phyloP scores from a whole-genome alignment of 2,113 vertebrate species.

The Ardeotis arabs region DNA sequence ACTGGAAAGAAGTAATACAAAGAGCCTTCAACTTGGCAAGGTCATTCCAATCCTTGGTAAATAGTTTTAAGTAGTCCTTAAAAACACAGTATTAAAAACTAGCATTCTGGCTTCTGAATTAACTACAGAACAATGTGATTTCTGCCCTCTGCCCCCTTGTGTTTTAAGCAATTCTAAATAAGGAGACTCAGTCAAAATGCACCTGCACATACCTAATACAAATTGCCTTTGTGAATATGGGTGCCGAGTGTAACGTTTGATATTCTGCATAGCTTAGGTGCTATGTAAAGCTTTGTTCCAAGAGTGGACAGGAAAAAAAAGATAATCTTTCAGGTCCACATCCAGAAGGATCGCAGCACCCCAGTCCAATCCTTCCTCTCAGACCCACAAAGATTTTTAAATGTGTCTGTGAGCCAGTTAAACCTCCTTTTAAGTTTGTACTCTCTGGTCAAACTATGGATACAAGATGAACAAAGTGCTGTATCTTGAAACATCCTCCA shows the following conservation, averaged over 20 bases:
- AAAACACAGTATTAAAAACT: slow-evolving; percentile 22
- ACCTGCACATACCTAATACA: slow-evolving; percentile 29
- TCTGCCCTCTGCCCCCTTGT: background rate
- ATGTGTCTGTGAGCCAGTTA: background rate
- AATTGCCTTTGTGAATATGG: background rate
- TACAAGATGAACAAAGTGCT: background rate
- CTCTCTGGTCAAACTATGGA: background rate
- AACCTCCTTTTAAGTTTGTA: background rate
- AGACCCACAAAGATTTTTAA: background rate
- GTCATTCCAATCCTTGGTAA: slow-evolving; percentile 2
- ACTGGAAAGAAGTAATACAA: background rate
- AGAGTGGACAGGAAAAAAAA: background rate
- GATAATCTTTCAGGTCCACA: background rate
- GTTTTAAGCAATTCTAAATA: slow-evolving; percentile 42
- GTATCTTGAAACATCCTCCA: background rate
- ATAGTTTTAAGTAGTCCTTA: slow-evolving; percentile 32
- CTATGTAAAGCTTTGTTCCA: background rate
- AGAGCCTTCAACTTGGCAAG: slow-evolving; percentile 18
- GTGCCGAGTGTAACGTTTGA: background rate
- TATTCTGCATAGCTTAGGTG: background rate
- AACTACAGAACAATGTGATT: slow-evolving; percentile 34
- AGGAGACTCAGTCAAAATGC: background rate
- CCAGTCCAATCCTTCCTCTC: background rate
- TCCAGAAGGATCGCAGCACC: background rate
- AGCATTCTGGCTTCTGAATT: slow-evolving; percentile 20